These are phyloP conservation scores for Sternotherus odoratus DNA, from an alignment of 2,797 vertebrate genomes.

Conservation along the genomic window DNA sequence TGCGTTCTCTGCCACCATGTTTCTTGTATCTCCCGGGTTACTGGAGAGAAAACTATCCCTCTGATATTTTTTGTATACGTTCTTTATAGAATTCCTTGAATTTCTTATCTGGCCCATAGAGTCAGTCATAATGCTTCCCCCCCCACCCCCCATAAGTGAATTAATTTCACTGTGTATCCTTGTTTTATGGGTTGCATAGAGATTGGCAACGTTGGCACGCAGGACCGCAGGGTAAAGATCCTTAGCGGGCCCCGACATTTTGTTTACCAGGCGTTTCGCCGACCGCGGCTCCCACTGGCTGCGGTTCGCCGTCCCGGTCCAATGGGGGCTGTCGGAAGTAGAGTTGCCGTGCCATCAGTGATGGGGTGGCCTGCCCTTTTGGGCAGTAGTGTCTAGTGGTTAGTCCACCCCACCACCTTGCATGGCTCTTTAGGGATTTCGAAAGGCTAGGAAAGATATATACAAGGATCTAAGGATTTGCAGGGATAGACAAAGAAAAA, in stretches of 20 bases:
- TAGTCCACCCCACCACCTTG: no score
- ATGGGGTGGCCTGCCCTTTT: not conserved
- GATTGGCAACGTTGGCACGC: no score
- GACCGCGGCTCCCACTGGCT: no score
- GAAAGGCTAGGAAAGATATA: not conserved
- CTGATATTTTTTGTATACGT: not conserved
- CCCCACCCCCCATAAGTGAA: fast-evolving
- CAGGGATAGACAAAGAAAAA: not conserved
- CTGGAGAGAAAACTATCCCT: not conserved
- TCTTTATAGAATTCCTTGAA: not conserved
- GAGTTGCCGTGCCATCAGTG: fast-evolving
- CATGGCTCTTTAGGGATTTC: no score
- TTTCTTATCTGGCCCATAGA: not conserved
- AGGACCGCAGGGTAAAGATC: no score
- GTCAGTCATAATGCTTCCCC: not conserved
- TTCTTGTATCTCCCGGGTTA: not conserved
- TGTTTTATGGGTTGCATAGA: not conserved
- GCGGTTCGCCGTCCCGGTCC: no score
- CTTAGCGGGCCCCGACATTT: no score
- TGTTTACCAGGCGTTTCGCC: no score
- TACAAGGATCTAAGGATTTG: not conserved
- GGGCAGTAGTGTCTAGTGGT: not conserved
- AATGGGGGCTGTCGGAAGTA: no score
- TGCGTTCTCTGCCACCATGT: not conserved
- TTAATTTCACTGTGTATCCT: not conserved